Percentiles rank a stretch among this genome's conserved stretches.
Conservation (phyloP, 2,113 vertebrate species). For the Guaruba guarouba region DNA sequence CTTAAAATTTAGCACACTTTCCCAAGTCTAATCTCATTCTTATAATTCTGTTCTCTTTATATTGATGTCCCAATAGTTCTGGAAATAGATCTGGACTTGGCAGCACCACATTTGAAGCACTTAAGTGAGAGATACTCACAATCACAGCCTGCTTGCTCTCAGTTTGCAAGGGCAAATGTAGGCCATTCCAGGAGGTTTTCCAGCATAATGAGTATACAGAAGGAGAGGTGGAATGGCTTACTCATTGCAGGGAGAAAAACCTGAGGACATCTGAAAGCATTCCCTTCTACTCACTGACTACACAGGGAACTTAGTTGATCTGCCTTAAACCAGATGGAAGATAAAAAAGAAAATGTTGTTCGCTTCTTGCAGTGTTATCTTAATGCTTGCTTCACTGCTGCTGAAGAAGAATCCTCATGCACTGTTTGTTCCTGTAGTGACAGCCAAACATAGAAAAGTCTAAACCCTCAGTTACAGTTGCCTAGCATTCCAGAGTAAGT, state of each 20-base stretch:
- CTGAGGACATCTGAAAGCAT: not conserved
- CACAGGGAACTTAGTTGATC: not conserved
- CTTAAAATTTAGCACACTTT: not conserved
- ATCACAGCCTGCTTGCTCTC: not conserved
- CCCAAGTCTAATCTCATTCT: not conserved
- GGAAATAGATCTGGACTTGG: not conserved
- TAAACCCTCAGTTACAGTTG: not conserved
- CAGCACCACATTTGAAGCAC: not conserved
- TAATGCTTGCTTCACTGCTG: not conserved
- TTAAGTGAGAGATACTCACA: not conserved
- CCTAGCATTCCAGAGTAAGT: not conserved
- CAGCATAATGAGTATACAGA: not conserved
- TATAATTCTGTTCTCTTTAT: not conserved
- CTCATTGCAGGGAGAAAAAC: not conserved
- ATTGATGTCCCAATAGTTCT: fast-evolving
- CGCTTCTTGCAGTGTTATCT: not conserved
- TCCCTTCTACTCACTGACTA: not conserved
- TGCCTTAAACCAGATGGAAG: not conserved
- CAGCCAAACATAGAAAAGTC: not conserved
- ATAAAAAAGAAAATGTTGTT: not conserved
- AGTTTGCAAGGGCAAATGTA: not conserved
- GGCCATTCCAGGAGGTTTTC: not conserved
- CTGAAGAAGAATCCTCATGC: not conserved
- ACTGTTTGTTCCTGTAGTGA: not conserved
- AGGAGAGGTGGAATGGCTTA: not conserved